These are phyloP conservation scores for Hippoglossus stenolepis DNA, from an alignment of 2,113 vertebrate species.

Conservation along the genomic window DNA sequence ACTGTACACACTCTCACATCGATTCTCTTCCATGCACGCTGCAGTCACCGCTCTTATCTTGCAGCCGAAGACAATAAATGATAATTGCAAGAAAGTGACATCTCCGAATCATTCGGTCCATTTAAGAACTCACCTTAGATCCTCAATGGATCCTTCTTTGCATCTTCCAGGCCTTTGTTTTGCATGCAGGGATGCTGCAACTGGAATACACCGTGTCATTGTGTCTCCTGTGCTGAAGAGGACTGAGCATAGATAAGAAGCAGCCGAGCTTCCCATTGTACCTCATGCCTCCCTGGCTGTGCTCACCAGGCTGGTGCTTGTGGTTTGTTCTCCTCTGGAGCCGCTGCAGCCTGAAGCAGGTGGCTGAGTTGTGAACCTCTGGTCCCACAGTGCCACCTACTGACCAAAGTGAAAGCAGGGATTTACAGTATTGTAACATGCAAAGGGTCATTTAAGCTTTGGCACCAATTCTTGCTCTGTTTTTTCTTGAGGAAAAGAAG, in stretches of 20 bases:
- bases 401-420: slow-evolving; percentile 30
- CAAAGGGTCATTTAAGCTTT: not conserved
- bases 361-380: slow-evolving; percentile 12
- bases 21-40: no score
- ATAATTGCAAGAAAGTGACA: no score
- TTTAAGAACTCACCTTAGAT: slow-evolving; percentile 51
- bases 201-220: not conserved
- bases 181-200: no score
- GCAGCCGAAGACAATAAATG: no score
- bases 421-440: not conserved
- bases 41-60: no score
- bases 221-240: slow-evolving; percentile 1
- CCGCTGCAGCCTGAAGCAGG: not conserved
- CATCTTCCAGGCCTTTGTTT: slow-evolving; percentile 27
- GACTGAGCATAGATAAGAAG: not conserved
- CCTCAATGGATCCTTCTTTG: not conserved
- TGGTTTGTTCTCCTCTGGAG: not conserved
- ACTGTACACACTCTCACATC: no score
- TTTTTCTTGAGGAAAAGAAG: no score
- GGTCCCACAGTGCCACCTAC: slow-evolving; percentile 80
- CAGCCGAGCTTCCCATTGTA: slow-evolving; percentile 14
- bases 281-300: not conserved
- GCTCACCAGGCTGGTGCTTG: slow-evolving; percentile 4
- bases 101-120: slow-evolving; percentile 44
- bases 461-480: not conserved